A percentile compares a stretch with the other conserved stretches of the same genome.
Evolutionary conservation across 2,797 vertebrate genomes (phyloP).

Genomic region (Aldrovandia affinis): DNA sequence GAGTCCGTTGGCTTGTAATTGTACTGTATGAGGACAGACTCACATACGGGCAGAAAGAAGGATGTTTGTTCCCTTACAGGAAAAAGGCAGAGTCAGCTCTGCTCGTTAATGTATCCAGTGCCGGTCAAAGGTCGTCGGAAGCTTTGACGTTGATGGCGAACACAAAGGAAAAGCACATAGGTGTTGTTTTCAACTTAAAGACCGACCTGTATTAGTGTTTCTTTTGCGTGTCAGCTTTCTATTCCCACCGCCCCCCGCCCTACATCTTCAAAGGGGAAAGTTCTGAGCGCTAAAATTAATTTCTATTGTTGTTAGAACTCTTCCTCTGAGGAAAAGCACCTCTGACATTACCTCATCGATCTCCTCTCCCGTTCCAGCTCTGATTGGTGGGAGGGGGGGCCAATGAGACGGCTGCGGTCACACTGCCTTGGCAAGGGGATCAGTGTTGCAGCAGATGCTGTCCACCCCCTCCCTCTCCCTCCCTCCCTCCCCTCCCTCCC

Average conservation of each 20-base stretch:
- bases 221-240: neutral
- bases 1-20: neutral
- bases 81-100: neutral
- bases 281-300: constrained; percentile 43
- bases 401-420: constrained; percentile 51
- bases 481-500: neutral
- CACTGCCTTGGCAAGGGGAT: constrained; percentile 57
- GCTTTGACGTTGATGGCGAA: too few species aligned
- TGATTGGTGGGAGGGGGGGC: constrained; percentile 45
- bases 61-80: neutral
- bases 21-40: neutral
- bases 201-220: constrained; percentile 14
- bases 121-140: neutral
- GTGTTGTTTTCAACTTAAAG: constrained; percentile 22
- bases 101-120: neutral
- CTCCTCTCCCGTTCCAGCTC: constrained; percentile 45
- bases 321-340: constrained; percentile 44
- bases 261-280: constrained; percentile 17
- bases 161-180: too few species aligned
- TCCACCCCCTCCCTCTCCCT: constrained; percentile 50
- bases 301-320: constrained; percentile 53
- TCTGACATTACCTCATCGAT: constrained; percentile 64
- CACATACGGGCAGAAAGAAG: neutral
- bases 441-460: constrained; percentile 64
- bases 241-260: neutral